Conservation (phyloP, 2,888 invertebrate species). For the Cataglyphis altisquamis region DNA sequence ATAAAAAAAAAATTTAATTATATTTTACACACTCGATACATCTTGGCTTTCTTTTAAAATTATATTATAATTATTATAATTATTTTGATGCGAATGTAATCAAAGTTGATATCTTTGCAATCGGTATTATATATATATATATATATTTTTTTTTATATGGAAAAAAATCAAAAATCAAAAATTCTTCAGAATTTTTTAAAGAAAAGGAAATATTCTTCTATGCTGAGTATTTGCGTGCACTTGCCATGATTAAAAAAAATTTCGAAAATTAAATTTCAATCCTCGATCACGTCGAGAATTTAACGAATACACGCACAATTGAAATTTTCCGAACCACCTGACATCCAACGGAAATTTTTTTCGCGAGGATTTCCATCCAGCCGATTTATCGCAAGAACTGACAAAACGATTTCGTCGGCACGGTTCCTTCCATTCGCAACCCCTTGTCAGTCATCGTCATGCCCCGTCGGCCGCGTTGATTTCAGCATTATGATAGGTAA, state of each 20-base stretch:
- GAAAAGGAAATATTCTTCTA: neutral
- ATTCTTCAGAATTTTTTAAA: neutral
- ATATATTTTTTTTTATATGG: neutral
- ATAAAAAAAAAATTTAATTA: neutral
- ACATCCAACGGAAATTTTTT: neutral
- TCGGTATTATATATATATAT: neutral
- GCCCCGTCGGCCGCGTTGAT: slow-evolving; percentile 62
- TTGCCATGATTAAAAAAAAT: neutral
- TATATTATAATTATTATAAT: neutral
- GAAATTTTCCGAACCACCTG: slow-evolving; percentile 20
- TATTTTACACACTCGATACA: neutral
- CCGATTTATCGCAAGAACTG: slow-evolving; percentile 50
- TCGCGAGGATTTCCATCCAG: slow-evolving; percentile 3
- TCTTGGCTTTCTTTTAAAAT: neutral
- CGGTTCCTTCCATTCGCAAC: slow-evolving; percentile 58
- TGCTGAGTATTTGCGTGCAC: neutral
- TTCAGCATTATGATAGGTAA: slow-evolving; percentile 76
- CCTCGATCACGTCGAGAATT: neutral
- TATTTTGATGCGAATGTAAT: neutral
- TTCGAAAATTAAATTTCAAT: neutral
- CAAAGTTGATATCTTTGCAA: neutral
- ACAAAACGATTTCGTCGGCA: slow-evolving; percentile 66
- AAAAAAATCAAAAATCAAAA: neutral
- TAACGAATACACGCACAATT: neutral
- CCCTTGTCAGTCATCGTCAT: slow-evolving; percentile 61